Conservation (phyloP, 53 echinoderm and acorn worm genomes). For the Antedon mediterranea region DNA sequence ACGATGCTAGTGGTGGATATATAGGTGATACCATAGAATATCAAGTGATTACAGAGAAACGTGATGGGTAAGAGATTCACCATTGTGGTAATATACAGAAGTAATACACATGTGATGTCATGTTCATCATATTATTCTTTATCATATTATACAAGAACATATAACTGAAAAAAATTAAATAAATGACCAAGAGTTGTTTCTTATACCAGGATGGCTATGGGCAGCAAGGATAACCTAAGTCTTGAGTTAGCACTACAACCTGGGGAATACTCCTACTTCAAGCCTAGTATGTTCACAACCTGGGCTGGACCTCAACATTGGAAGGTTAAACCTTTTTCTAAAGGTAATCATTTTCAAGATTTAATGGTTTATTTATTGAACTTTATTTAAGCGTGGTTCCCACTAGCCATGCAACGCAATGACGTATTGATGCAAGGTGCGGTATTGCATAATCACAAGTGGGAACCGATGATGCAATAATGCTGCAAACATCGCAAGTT, state of each 20-base stretch:
- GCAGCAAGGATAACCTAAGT: constrained; percentile 54
- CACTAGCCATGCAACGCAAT: no score
- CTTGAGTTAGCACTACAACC: constrained; percentile 75
- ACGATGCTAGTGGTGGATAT: constrained; percentile 12
- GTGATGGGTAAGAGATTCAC: not conserved
- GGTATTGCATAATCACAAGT: no score
- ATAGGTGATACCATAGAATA: constrained; percentile 51
- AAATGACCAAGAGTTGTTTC: no score
- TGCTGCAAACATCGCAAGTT: no score
- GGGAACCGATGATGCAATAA: no score
- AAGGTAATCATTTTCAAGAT: constrained; percentile 71
- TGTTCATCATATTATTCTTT: no score
- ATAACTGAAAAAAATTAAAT: no score
- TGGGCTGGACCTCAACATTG: constrained; percentile 99
- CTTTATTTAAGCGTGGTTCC: no score
- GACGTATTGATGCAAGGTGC: no score
- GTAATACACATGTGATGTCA: not conserved
- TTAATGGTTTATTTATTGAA: not conserved
- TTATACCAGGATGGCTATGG: not conserved
- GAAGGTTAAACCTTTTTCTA: constrained; percentile 75
- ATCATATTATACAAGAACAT: no score
- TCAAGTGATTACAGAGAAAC: constrained; percentile 20
- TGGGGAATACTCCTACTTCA: constrained; percentile 95
- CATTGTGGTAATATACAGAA: no score
- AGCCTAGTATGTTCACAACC: constrained; percentile 51